Percentiles rank a stretch among this genome's conserved stretches.
Conservation (phyloP, 2,888 invertebrate genomes). For the Troilus luridus region DNA sequence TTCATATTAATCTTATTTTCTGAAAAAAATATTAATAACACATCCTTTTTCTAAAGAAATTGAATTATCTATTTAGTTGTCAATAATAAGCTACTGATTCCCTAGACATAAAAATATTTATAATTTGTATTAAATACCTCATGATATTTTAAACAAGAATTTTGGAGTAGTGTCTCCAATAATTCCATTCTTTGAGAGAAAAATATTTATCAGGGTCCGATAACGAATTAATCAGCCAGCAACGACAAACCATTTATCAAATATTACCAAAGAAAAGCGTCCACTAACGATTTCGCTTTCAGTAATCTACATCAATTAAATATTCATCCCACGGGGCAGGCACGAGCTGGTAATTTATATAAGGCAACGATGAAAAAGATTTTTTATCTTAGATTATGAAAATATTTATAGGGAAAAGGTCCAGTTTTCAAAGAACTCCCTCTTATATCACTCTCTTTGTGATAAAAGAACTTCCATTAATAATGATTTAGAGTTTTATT, state of each 20-base stretch:
- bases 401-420: slow-evolving; percentile 25
- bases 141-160: background rate
- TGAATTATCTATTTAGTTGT: too few species aligned
- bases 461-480: slow-evolving; percentile 26
- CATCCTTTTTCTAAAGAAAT: too few species aligned
- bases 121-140: too few species aligned
- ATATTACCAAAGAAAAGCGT: slow-evolving; percentile 30
- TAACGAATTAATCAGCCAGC: background rate
- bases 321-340: slow-evolving; percentile 29
- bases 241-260: slow-evolving; percentile 37
- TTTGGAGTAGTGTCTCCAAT: background rate
- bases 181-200: background rate
- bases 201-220: background rate
- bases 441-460: slow-evolving; percentile 28
- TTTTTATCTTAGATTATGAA: slow-evolving; percentile 36
- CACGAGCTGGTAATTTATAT: slow-evolving; percentile 14
- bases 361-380: slow-evolving; percentile 29
- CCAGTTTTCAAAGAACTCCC: slow-evolving; percentile 15
- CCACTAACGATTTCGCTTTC: slow-evolving; percentile 11
- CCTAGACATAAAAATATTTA: too few species aligned
- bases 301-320: slow-evolving; percentile 23
- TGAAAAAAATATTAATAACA: too few species aligned
- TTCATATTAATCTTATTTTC: too few species aligned
- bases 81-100: too few species aligned
- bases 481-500: slow-evolving; percentile 25